Evolutionary conservation across 2,113 vertebrate species (phyloP).

Genomic region (Bothrops jararaca): DNA sequence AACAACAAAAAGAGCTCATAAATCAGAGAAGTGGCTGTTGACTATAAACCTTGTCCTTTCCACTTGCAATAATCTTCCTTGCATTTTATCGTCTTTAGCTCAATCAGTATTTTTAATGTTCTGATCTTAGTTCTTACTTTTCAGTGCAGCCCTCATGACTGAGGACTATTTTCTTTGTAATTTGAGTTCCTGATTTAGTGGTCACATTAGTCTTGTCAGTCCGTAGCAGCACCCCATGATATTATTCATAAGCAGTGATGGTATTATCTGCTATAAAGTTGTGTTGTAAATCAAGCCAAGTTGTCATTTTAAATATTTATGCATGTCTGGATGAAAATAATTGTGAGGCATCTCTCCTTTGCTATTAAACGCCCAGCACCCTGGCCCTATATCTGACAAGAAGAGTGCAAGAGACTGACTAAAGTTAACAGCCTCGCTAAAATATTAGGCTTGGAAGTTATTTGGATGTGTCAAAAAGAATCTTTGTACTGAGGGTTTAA

Average conservation of each 20-base stretch:
- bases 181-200: slow-evolving; percentile 83
- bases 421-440: slow-evolving; percentile 77
- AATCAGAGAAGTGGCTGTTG: slow-evolving; percentile 76
- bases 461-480: slow-evolving; percentile 80
- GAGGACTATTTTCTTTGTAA: slow-evolving; percentile 80
- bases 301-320: slow-evolving; percentile 82
- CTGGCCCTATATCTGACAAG: slow-evolving; percentile 57
- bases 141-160: slow-evolving; percentile 73
- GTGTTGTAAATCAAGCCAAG: slow-evolving; percentile 77
- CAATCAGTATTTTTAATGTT: slow-evolving; percentile 78
- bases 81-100: slow-evolving; percentile 82
- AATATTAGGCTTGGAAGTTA: slow-evolving; percentile 83
- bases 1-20: slow-evolving; percentile 54
- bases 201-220: slow-evolving; percentile 83
- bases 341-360: slow-evolving; percentile 74
- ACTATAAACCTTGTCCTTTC: slow-evolving; percentile 78
- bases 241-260: slow-evolving; percentile 82
- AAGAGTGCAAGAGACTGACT: slow-evolving; percentile 66
- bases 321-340: slow-evolving; percentile 72
- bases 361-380: slow-evolving; percentile 69
- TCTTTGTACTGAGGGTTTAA: slow-evolving; percentile 85
- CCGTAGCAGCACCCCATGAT: slow-evolving; percentile 75
- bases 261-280: slow-evolving; percentile 83
- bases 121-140: slow-evolving; percentile 77
- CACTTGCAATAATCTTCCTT: slow-evolving; percentile 77